Base-by-base conservation (phyloP, 2,113 vertebrate species). In the Hyla sarda region DNA sequence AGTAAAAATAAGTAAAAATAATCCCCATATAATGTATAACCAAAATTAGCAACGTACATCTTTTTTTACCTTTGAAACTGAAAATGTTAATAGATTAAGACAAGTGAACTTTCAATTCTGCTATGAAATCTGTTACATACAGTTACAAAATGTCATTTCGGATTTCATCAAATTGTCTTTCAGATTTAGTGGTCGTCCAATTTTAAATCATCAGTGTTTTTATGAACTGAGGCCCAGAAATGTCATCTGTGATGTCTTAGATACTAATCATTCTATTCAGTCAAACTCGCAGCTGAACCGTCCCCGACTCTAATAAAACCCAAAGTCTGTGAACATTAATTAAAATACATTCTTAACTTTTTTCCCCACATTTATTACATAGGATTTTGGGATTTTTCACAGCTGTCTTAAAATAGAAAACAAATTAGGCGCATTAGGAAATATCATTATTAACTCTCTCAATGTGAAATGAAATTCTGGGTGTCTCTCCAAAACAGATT, bases 391-490 rank as follows among this genome's bases (percentile, higher is more conserved):
- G 14, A 34, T 67, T 50, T 56, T 79, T 79, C 19, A 3, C 30
- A 58, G 76, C 48, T n/a, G 8, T 19, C 79, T 82, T 65, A 82
- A 65, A 82, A 82, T 82, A 82, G 79, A 82, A 30, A 65, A 82
- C 58, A 65, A 65, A 65, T 82, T n/a, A n/a, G 56, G 34, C 30
- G n/a, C 37, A 67, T 47, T 82, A 82, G 58, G 17, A 7, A 2
- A 50, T 47, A 30, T 32, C 45, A 52, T 71, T 69, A 82, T 69
- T 28, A 82, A 69, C 62, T 30, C 45, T 50, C 62, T 50, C 19
- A 16, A 73, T 41, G 14, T 17, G 11, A 69, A 52, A 69, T 50
- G 3, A 23, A 67, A 69, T 52, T 69, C 28, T 48, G 19, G 28
- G 32, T 37, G 82, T 73, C 65, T 72, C 54, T 72, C 50, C 56